phyloP scores from a whole-genome alignment of 2,888 invertebrate genomes.

The Tortrix viridana region DNA sequence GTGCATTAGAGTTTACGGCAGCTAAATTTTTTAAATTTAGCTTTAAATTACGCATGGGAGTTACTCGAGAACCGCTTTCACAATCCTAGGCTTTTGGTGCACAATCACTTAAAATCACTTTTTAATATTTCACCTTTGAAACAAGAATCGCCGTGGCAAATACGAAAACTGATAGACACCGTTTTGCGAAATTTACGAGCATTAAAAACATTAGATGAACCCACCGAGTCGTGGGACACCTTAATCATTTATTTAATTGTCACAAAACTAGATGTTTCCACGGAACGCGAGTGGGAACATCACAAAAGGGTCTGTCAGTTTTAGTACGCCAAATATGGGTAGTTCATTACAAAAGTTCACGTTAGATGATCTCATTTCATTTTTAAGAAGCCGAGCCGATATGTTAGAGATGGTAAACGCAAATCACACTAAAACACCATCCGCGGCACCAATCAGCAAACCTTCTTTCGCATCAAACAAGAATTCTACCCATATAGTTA shows the following conservation, averaged over 20 bases:
- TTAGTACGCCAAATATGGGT: constrained; percentile 1
- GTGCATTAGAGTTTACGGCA: constrained; percentile 40
- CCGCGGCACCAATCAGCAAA: background rate
- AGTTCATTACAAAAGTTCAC: background rate
- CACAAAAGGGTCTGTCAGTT: constrained; percentile 17
- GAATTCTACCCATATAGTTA: background rate
- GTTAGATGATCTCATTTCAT: constrained; percentile 28
- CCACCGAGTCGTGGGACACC: no score
- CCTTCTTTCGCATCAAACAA: background rate
- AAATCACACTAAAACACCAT: background rate
- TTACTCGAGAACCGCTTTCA: constrained; percentile 37
- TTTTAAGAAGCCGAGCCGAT: constrained; percentile 30
- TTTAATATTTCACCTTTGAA: constrained; percentile 34
- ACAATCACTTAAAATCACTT: constrained; percentile 41
- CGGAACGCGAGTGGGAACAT: constrained; percentile 41
- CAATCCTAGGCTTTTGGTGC: constrained; percentile 38
- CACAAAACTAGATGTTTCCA: constrained; percentile 34
- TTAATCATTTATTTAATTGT: constrained; percentile 38
- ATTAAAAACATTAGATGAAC: constrained; percentile 39
- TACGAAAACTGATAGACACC: constrained; percentile 40
- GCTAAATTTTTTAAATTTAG: no score
- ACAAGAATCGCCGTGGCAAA: constrained; percentile 36
- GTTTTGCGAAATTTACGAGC: constrained; percentile 40
- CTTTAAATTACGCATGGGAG: constrained; percentile 41
- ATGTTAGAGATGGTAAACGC: constrained; percentile 29